Base-by-base conservation (phyloP, 1,140 invertebrate genomes). In the Himalopsyche phryganea region DNA sequence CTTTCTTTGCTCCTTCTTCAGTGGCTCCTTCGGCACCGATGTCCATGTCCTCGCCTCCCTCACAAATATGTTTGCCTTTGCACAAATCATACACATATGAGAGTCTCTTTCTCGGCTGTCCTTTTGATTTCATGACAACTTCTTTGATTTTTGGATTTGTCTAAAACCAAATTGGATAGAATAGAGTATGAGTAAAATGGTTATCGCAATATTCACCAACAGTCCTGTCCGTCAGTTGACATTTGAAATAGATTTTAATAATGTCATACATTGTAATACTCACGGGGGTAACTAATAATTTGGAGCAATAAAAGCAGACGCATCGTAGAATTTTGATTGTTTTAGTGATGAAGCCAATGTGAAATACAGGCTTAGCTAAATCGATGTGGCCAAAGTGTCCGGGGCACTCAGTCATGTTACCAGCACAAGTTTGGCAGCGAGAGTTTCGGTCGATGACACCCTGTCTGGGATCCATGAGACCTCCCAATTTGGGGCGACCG, bases 321-420 rank as follows among this genome's bases (percentile, higher is more conserved):
- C 96, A 98, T 74, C 96, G 80, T 6, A 98, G 74, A 51, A 98
- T 88, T 80, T 99, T 99, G 38, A 99, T 92, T 0, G 90, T 94
- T 78, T 99, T 99, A 50, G 92, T 95, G 15, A 99, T 83, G 70
- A 98, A 99, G 44, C 96, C 97, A 71, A 98, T 89, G 73, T 99
- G 96, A 77, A 95, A 99, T 2, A 99, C 97, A 17, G 98, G 98
- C 75, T 99, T 99, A 0, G 96, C 90, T 46, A 99, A 78, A 74
- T 99, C 95, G 61, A 99, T 91, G 71, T 99, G 98, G n/a, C 96
- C 98, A 81, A 99, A 99, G 75, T 99, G 98, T 0, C 98, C 98
- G 13, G 96, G 95, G 76, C 98, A 99, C 74, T 99, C 96, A 1
- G 91, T 90, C 91, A 98, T 95, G 67, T 95, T 98, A 17, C 90